Evolutionary conservation across 2,113 vertebrate species (phyloP), one percentile per base, ranked within the genome.

Genomic region (Delphinus delphis): DNA sequence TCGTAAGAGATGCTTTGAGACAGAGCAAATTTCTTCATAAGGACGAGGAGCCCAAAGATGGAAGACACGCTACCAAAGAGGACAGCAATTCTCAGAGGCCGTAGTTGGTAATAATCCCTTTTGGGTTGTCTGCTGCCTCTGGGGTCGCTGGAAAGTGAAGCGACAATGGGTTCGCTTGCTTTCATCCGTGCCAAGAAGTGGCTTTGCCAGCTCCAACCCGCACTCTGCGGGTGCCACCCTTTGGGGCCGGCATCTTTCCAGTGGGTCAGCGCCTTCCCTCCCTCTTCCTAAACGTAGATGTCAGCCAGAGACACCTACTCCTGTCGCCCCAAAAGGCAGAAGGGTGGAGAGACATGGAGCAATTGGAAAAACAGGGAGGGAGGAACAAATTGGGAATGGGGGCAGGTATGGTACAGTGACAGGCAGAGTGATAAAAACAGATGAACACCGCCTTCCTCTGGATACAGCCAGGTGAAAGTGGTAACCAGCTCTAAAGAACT

Each of bases 1-100:
- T 90, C 93, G 36, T 33, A 93, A 90, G 50, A 90, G 63, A 50
- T 88, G 31, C 18, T 93, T 95, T 95, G 84, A 94, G 60, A 88
- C 1, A 23, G n/a, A 85, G 44, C 21, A 86, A 58, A 91, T 86
- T 79, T 93, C 93, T 60, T 94, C 53, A 23, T n/a, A 70, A 90
- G 5, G 41, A 55, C 1, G 6, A 60, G 71, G 14, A 92, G 15
- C 44, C 65, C 74, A 93, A 82, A 93, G 74, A 76, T 47, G 70
- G 33, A 94, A 96, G 31, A 74, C 8, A 15, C 1, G 26, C 21
- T 87, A 55, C 76, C 44, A 89, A 85, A 96, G 3, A 7, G 28
- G 15, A 60, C 14, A 41, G 6, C 20, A 77, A 85, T 25, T 90
- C 33, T 82, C 13, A 25, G 65, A 84, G 26, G 23, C 31, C 77